These are phyloP conservation scores for Biston betularia DNA, from an alignment of 2,888 invertebrate genomes.

Conservation along the genomic window DNA sequence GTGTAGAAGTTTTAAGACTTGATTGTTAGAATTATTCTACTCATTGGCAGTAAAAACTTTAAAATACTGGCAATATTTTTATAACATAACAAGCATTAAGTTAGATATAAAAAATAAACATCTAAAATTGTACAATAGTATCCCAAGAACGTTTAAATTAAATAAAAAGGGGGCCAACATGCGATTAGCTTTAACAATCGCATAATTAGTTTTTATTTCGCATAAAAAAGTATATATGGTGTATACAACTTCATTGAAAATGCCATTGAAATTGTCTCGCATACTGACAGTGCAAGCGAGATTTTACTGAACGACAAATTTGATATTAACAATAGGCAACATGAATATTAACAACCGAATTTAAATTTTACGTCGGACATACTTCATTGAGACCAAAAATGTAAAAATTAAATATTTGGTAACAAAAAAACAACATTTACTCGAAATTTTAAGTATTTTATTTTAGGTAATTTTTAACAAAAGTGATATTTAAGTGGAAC, in stretches of 20 bases:
- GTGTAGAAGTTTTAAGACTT: conserved; percentile 66
- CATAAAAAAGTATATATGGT: not conserved
- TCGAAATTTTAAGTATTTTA: too few species aligned
- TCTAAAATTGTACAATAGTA: conserved; percentile 71
- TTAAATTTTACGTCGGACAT: too few species aligned
- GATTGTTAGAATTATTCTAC: conserved; percentile 67
- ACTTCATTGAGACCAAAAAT: too few species aligned
- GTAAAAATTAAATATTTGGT: too few species aligned
- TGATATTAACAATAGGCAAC: too few species aligned
- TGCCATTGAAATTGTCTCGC: not conserved
- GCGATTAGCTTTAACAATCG: not conserved
- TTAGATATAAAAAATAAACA: conserved; percentile 75
- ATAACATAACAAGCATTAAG: conserved; percentile 52
- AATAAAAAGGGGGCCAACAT: not conserved
- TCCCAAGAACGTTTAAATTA: conserved; percentile 55
- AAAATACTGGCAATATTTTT: conserved; percentile 66
- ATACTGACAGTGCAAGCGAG: too few species aligned
- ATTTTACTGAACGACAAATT: too few species aligned
- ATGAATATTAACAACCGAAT: too few species aligned
- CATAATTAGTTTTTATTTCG: not conserved
- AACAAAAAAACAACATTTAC: too few species aligned
- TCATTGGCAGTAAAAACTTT: conserved; percentile 72
- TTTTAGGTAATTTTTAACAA: too few species aligned
- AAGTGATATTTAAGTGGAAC: too few species aligned
- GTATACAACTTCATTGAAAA: not conserved